These are phyloP conservation scores for Andricus curvator DNA, from an alignment of 2,888 invertebrate genomes.

Conservation along the genomic window DNA sequence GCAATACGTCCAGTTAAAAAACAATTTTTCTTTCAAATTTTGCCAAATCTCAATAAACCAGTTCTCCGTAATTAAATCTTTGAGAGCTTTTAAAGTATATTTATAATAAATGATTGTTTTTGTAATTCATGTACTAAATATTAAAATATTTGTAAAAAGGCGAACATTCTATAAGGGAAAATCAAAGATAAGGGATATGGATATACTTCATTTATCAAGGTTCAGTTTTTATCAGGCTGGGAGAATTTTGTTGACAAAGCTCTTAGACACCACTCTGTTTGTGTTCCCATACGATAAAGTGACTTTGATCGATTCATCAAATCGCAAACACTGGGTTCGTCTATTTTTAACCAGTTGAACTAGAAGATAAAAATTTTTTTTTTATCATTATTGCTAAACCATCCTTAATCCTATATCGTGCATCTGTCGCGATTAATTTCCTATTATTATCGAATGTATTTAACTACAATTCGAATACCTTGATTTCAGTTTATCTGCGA, in stretches of 20 bases:
- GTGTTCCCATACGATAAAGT: not conserved
- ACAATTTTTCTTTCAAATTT: no score
- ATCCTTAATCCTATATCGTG: no score
- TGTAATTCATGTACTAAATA: no score
- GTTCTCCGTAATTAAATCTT: not conserved
- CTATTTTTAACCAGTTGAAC: not conserved
- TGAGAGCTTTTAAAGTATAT: no score
- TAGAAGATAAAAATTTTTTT: not conserved
- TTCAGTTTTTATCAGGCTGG: not conserved
- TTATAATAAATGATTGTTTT: no score
- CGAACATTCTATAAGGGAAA: no score
- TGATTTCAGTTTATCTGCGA: no score
- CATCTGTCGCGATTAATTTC: no score
- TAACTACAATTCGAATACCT: no score
- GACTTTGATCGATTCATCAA: not conserved
- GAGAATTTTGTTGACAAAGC: not conserved
- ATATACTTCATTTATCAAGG: not conserved
- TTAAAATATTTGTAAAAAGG: no score
- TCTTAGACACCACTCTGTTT: not conserved
- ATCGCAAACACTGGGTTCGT: not conserved
- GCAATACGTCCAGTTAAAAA: not conserved
- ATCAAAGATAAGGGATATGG: not conserved
- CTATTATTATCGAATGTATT: no score
- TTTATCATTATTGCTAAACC: not conserved
- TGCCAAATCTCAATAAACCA: not conserved